A percentile compares a stretch with the other conserved stretches of the same genome.
Conservation (phyloP, 2,888 invertebrate genomes). For the Tachina lurida region DNA sequence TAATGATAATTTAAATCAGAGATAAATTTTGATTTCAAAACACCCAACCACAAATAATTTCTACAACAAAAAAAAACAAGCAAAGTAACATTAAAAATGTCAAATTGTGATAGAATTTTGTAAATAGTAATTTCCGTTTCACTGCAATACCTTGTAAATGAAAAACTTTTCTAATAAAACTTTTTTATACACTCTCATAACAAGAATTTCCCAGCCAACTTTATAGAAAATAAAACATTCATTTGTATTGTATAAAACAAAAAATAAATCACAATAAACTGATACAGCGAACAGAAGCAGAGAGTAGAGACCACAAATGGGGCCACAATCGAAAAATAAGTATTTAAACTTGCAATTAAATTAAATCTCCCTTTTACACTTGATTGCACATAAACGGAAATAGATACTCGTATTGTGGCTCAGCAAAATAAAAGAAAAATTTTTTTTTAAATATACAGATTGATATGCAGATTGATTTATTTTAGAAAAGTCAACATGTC, state of each 20-base stretch:
- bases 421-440: neutral
- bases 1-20: neutral
- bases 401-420: constrained; percentile 3
- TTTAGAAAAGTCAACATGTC: neutral
- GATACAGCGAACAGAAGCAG: neutral
- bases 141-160: neutral
- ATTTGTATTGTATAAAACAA: neutral
- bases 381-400: neutral
- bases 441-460: neutral
- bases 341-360: neutral
- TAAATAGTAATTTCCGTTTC: neutral
- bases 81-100: neutral
- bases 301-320: constrained; percentile 4
- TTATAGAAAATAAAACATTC: neutral
- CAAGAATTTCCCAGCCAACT: neutral
- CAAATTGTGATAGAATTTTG: neutral
- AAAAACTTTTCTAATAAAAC: constrained; percentile 46
- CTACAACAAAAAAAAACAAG: neutral
- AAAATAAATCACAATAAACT: neutral
- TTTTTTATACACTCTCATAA: neutral
- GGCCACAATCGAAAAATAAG: neutral
- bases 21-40: neutral
- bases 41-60: neutral
- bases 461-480: constrained; percentile 31
- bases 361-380: neutral